Evolutionary conservation across 53 echinoderm and acorn worm genomes (phyloP), one percentile per base, ranked within the genome.

Genomic region (Stichopus horrens): DNA sequence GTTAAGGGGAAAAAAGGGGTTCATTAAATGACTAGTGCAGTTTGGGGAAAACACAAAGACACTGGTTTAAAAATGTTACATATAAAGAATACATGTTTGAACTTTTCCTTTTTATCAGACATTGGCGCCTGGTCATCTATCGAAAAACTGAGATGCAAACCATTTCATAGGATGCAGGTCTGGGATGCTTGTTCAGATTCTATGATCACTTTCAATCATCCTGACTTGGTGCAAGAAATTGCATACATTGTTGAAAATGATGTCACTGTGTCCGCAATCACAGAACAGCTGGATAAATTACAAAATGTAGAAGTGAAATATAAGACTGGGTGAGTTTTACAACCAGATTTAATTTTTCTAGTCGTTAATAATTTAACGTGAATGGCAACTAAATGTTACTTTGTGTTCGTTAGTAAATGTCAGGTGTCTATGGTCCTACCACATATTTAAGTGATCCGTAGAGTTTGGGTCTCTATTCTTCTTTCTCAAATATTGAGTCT

Each of bases 101-200:
- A 74, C 10, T 13, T 74, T 18, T 59, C 54, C 18, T 9, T n/a
- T 9, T 11, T 55, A 58, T 11, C 78, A 99, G 99, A 92, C 76
- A 88, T 99, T n/a, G 99, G 96, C 55, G 99, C 96, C 4, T 99
- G 99, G 99, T 79, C 90, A 23, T 83, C 90, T 23, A 99, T 99
- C 79, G 90, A 89, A 21, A 90, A 88, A 66, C 87, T 88, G 76
- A 19, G 96, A 74, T 92, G 93, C 5, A 96, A 99, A 63, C 93
- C 99, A 11, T 90, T 93, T 54, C 75, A 92, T 21, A 84, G 95
- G 76, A 96, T 99, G 96, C 99, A 99, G 89, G 96, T 99, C 0
- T 99, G 96, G 99, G 99, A 99, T 89, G 95, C 99, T 2, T 99
- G 99, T 84, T 99, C 99, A 9, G 94, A 99, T 79, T 94, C 99